A percentile compares a stretch with the other conserved stretches of the same genome.
phyloP scores from a whole-genome alignment of 1,140 invertebrate species.

The Pseudachorutes palmiensis region DNA sequence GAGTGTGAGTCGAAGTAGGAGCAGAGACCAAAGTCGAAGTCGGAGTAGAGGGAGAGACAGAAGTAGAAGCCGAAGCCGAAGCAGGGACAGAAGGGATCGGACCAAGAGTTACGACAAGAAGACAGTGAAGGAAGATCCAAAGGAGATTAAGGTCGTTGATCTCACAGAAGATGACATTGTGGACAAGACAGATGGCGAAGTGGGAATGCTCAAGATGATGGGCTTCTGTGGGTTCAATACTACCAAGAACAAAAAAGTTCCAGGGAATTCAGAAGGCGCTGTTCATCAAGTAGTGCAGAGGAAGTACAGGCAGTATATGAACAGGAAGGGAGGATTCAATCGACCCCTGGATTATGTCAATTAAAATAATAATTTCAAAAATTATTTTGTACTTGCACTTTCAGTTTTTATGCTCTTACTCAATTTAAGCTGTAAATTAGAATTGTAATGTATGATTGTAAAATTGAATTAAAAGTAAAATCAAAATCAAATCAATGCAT shows the following conservation, averaged over 20 bases:
- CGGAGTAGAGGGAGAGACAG: slow-evolving; percentile 1
- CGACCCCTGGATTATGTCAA: slow-evolving; percentile 87
- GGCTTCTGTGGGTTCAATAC: slow-evolving; percentile 87
- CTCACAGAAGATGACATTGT: slow-evolving; percentile 59
- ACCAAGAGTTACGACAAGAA: background rate
- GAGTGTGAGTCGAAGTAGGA: background rate
- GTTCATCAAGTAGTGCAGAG: slow-evolving; percentile 93
- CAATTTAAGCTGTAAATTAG: too few species aligned
- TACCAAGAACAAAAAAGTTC: slow-evolving; percentile 91
- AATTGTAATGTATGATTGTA: too few species aligned
- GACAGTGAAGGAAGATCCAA: background rate
- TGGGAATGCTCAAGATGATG: slow-evolving; percentile 94
- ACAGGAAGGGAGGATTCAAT: slow-evolving; percentile 97
- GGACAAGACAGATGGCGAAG: slow-evolving; percentile 80
- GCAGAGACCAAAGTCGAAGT: slow-evolving; percentile 2
- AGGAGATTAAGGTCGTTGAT: slow-evolving; percentile 19
- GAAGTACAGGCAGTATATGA: slow-evolving; percentile 99
- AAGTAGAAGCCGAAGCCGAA: background rate
- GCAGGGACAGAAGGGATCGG: background rate
- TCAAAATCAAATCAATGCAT: too few species aligned
- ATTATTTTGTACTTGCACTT: too few species aligned
- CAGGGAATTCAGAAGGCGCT: slow-evolving; percentile 81
- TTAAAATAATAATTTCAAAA: too few species aligned
- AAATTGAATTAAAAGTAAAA: too few species aligned
- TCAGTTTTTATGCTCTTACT: too few species aligned